phyloP scores from a whole-genome alignment of 2,797 vertebrate genomes.

The Kryptolebias ocellatus region DNA sequence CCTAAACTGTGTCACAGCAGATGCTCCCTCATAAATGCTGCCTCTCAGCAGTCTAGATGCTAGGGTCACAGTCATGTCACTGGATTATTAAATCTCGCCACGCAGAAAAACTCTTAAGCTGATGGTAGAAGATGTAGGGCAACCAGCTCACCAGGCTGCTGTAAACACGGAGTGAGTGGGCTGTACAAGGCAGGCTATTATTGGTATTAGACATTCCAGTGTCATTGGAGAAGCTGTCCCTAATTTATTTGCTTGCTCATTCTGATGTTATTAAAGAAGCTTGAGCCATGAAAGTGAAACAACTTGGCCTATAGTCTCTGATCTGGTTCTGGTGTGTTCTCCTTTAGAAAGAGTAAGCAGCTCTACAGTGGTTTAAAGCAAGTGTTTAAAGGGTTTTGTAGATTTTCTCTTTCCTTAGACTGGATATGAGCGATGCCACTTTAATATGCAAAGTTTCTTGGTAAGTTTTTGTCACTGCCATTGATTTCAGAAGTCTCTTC shows the following conservation, averaged over 20 bases:
- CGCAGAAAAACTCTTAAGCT: slow-evolving; percentile 11
- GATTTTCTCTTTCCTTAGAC: no score
- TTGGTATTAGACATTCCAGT: slow-evolving; percentile 69
- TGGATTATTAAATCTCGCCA: slow-evolving; percentile 35
- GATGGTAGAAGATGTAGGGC: slow-evolving; percentile 9
- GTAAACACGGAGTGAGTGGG: slow-evolving; percentile 13
- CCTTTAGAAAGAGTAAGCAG: background rate
- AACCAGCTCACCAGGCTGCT: slow-evolving; percentile 8
- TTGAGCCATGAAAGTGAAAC: slow-evolving; percentile 36
- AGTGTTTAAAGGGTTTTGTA: background rate
- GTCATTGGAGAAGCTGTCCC: slow-evolving; percentile 67
- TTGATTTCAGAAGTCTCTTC: no score
- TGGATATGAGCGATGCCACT: no score
- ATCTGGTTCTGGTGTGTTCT: background rate
- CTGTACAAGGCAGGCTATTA: slow-evolving; percentile 53
- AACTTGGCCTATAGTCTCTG: slow-evolving; percentile 31
- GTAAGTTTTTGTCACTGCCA: no score
- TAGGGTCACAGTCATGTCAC: slow-evolving; percentile 32
- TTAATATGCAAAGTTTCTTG: no score
- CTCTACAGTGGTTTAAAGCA: background rate
- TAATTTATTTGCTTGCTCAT: slow-evolving; percentile 49
- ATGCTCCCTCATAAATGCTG: slow-evolving; percentile 32
- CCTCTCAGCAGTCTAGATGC: slow-evolving; percentile 31
- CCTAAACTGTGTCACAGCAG: slow-evolving; percentile 16
- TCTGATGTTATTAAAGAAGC: slow-evolving; percentile 55